Percentiles rank a stretch among this genome's conserved stretches.
phyloP scores from a whole-genome alignment of 2,113 vertebrate genomes.

The Pteronura brasiliensis region DNA sequence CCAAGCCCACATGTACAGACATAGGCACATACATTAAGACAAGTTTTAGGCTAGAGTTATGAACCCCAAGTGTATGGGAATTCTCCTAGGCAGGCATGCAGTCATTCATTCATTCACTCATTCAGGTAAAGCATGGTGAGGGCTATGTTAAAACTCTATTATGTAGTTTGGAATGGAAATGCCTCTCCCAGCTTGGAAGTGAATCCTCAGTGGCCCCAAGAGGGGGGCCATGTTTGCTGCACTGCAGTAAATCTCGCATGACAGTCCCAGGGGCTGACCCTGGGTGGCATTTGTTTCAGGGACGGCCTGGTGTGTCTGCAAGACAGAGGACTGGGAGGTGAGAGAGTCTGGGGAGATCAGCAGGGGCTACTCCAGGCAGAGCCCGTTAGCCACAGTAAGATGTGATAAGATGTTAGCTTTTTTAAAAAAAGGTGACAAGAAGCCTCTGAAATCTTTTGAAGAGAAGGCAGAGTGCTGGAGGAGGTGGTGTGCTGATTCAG shows the following conservation, averaged over 20 bases:
- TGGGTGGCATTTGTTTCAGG: not conserved
- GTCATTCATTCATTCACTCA: not conserved
- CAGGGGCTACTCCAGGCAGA: not conserved
- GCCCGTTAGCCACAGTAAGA: not conserved
- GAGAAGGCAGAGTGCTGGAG: too few relatives aligned
- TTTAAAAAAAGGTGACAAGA: not conserved
- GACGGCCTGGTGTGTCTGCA: fast-evolving
- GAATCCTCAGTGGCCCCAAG: not conserved
- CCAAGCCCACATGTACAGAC: not conserved
- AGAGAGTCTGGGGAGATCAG: not conserved
- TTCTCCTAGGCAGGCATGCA: not conserved
- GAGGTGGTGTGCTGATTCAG: not conserved
- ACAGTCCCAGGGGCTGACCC: not conserved
- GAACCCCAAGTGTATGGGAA: not conserved
- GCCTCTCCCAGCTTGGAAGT: not conserved
- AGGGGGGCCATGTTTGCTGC: not conserved
- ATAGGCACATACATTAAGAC: not conserved
- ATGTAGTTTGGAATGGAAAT: not conserved
- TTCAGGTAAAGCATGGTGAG: not conserved
- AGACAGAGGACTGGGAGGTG: not conserved
- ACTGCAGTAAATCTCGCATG: not conserved
- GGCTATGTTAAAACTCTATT: not conserved
- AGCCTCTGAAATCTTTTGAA: not conserved
- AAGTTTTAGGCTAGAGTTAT: not conserved
- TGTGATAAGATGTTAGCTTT: not conserved